A percentile compares a stretch with the other conserved stretches of the same genome.
Evolutionary conservation across 2,888 invertebrate species (phyloP).

Genomic region (Amphipoea lucens): DNA sequence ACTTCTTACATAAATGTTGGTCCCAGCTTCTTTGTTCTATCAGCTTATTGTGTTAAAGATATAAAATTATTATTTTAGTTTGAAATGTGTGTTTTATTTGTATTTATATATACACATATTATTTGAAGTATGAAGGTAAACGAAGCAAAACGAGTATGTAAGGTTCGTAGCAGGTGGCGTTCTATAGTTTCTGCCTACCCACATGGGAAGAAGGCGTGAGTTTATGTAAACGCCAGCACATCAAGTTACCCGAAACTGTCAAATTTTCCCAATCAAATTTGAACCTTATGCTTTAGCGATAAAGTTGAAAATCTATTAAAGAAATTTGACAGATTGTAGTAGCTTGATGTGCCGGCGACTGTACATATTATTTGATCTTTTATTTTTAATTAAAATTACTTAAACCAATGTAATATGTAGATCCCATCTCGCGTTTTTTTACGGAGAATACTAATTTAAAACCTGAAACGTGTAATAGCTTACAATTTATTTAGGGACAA

Average conservation of each 20-base stretch:
- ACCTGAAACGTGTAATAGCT: not conserved
- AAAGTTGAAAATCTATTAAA: too few species aligned
- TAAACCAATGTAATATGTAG: not conserved
- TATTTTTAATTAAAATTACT: not conserved
- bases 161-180: not conserved
- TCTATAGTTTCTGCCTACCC: not conserved
- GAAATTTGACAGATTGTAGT: too few species aligned
- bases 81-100: constrained; percentile 2
- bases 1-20: too few species aligned
- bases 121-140: not conserved
- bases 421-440: not conserved
- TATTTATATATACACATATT: not conserved
- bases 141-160: not conserved
- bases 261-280: too few species aligned
- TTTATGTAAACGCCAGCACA: too few species aligned
- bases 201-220: not conserved
- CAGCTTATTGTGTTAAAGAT: not conserved
- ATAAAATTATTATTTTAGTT: constrained; percentile 18
- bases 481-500: not conserved
- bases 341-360: too few species aligned
- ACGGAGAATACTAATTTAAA: not conserved
- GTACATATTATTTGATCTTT: too few species aligned
- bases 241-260: too few species aligned
- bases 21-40: not conserved
- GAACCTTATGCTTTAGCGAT: too few species aligned